A percentile compares a stretch with the other conserved stretches of the same genome.
Conservation (phyloP, 2,888 invertebrate genomes). For the Masnerella sp. region DNA sequence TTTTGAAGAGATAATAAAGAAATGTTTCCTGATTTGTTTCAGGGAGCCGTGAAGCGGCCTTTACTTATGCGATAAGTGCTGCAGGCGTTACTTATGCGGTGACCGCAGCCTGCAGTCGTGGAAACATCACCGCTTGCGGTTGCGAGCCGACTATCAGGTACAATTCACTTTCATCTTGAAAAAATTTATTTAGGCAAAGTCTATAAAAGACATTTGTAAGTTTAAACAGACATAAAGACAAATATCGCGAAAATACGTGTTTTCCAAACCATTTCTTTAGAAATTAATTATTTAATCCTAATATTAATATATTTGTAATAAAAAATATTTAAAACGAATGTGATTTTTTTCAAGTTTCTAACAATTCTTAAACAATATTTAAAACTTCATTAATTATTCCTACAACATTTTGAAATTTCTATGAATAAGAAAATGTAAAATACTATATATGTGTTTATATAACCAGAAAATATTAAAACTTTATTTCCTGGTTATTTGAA, state of each 20-base stretch:
- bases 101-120: slow-evolving; percentile 93
- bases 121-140: slow-evolving; percentile 91
- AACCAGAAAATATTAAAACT: not conserved
- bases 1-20: no score
- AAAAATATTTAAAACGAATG: no score
- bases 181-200: slow-evolving; percentile 4
- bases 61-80: slow-evolving; percentile 94
- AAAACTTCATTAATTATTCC: no score
- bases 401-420: no score
- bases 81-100: slow-evolving; percentile 95
- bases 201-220: not conserved
- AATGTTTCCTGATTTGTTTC: no score
- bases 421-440: no score
- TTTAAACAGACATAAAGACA: not conserved
- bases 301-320: no score
- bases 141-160: slow-evolving; percentile 80
- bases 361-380: no score
- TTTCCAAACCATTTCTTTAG: no score
- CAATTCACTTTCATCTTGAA: slow-evolving; percentile 54
- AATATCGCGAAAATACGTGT: not conserved
- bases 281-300: no score
- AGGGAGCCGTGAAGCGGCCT: slow-evolving; percentile 96
- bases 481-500: not conserved
- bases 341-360: no score
- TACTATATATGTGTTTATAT: no score